These are phyloP conservation scores for Lacerta bilineata DNA, from an alignment of 2,797 vertebrate species.

Conservation along the genomic window DNA sequence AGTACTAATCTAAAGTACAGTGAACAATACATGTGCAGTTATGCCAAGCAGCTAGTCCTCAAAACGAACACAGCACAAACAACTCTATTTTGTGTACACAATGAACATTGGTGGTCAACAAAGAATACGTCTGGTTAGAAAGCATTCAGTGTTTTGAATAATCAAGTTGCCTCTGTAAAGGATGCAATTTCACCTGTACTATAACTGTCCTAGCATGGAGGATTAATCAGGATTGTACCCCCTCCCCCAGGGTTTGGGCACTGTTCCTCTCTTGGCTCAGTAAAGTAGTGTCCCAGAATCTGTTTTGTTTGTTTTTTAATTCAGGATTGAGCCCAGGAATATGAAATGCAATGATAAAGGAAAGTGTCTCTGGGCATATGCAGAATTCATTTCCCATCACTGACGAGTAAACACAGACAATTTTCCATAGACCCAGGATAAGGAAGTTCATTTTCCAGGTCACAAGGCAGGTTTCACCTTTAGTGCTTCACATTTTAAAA, in stretches of 20 bases:
- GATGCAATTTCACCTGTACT: neutral
- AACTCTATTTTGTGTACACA: neutral
- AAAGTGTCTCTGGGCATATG: neutral
- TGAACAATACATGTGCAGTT: neutral
- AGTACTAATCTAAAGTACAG: neutral
- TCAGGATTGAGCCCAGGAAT: neutral
- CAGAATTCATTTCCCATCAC: neutral
- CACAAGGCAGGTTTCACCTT: neutral
- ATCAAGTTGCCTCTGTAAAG: neutral
- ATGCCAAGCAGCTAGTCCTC: constrained; percentile 43
- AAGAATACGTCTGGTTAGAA: too few species aligned
- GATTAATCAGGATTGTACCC: neutral
- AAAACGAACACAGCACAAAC: constrained; percentile 1
- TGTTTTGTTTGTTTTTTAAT: neutral
- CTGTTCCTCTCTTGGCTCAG: neutral
- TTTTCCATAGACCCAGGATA: neutral
- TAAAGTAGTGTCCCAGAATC: neutral
- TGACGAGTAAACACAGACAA: neutral
- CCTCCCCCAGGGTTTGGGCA: neutral
- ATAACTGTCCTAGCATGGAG: neutral
- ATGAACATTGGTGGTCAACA: neutral
- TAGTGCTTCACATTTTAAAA: neutral
- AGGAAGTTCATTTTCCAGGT: neutral
- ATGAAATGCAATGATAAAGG: neutral
- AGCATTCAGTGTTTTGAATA: neutral